phyloP scores from a whole-genome alignment of 2,888 invertebrate genomes.

The Leucania comma region DNA sequence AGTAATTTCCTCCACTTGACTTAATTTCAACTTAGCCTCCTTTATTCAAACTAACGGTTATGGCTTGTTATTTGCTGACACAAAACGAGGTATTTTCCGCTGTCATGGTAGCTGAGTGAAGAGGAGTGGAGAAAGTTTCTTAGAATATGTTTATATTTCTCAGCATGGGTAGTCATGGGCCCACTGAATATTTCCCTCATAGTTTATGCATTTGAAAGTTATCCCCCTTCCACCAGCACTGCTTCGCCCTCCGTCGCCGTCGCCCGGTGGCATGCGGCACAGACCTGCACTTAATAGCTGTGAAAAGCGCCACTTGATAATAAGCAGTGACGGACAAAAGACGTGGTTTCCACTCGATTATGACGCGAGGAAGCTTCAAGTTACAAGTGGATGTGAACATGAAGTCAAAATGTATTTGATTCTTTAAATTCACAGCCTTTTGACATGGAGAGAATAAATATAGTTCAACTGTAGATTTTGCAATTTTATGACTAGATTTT shows the following conservation, averaged over 20 bases:
- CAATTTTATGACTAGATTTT: too few species aligned
- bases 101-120: too few species aligned
- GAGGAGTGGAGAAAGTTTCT: too few species aligned
- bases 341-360: slow-evolving; percentile 72
- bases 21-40: too few species aligned
- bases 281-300: slow-evolving; percentile 79
- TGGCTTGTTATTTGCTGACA: too few species aligned
- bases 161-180: neutral
- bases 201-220: slow-evolving; percentile 4
- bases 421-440: too few species aligned
- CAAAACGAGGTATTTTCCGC: too few species aligned
- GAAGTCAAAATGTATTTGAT: neutral
- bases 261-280: slow-evolving; percentile 5
- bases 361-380: slow-evolving; percentile 56
- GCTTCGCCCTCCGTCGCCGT: neutral
- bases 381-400: slow-evolving; percentile 28
- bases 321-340: slow-evolving; percentile 79
- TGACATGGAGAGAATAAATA: too few species aligned
- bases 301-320: slow-evolving; percentile 77
- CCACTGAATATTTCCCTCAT: slow-evolving; percentile 6
- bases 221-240: neutral
- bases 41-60: too few species aligned
- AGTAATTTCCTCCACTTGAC: too few species aligned
- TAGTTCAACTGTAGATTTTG: too few species aligned
- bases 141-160: neutral